A percentile compares a stretch with the other conserved stretches of the same genome.
These are phyloP conservation scores for Engraulis encrasicolus DNA, from an alignment of 2,113 vertebrate genomes.

Conservation along the genomic window DNA sequence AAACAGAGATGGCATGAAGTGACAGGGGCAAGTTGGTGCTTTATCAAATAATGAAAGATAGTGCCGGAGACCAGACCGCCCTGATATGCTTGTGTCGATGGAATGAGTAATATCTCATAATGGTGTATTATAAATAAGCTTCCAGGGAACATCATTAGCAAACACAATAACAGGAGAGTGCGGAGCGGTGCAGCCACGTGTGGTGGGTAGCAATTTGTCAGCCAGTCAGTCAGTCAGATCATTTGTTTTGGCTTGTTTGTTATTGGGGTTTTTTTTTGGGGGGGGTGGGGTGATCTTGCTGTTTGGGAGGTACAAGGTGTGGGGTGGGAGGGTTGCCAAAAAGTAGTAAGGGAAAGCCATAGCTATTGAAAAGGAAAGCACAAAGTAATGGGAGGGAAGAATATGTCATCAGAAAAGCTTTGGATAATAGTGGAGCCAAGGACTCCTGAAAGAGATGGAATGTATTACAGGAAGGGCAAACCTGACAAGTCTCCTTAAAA, in stretches of 20 bases:
- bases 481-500: background rate
- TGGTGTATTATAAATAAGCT: slow-evolving; percentile 56
- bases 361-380: slow-evolving; percentile 26
- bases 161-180: slow-evolving; percentile 24
- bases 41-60: slow-evolving; percentile 46
- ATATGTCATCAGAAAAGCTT: background rate
- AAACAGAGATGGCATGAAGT: background rate
- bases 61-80: background rate
- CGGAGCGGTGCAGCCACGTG: background rate
- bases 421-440: background rate
- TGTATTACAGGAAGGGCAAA: background rate
- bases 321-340: background rate
- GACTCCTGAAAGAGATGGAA: too few species aligned
- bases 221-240: too few species aligned
- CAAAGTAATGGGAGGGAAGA: background rate
- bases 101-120: slow-evolving; percentile 60
- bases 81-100: slow-evolving; percentile 34
- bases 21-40: slow-evolving; percentile 22
- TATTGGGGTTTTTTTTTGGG: too few species aligned
- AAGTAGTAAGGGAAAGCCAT: background rate
- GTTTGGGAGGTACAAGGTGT: background rate
- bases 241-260: too few species aligned
- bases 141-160: slow-evolving; percentile 58
- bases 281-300: too few species aligned
- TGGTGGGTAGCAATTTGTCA: too few species aligned